Conservation (phyloP, 2,113 vertebrate genomes). For the Limnothrissa miodon region DNA sequence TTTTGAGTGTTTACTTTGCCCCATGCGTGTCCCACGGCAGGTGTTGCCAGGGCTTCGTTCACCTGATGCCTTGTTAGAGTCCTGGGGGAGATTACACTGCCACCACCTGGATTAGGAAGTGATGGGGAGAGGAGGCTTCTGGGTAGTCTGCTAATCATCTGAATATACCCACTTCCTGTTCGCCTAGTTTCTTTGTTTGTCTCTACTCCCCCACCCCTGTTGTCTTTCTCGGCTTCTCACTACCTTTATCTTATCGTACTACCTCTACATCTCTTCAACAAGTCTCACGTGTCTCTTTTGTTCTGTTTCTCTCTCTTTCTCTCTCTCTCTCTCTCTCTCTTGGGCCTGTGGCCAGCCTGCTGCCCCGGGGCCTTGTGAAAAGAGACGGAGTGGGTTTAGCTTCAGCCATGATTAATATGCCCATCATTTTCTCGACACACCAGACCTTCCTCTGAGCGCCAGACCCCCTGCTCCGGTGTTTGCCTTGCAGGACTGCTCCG, state of each 20-base stretch:
- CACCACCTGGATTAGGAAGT: conserved; percentile 1
- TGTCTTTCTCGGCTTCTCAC: neutral
- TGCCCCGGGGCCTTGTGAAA: conserved; percentile 34
- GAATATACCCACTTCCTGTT: neutral
- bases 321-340: conserved; percentile 55
- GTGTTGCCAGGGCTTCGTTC: neutral
- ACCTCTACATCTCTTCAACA: neutral
- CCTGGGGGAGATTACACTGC: neutral
- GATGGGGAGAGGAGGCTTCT: neutral
- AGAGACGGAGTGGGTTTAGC: conserved; percentile 71
- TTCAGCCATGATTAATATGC: conserved; percentile 77
- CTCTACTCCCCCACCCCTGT: neutral
- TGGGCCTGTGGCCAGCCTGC: conserved; percentile 33
- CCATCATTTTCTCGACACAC: conserved; percentile 76
- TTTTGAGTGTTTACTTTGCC: neutral
- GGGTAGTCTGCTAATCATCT: neutral
- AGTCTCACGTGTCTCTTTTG: neutral
- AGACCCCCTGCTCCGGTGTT: conserved; percentile 66
- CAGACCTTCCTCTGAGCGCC: conserved; percentile 57
- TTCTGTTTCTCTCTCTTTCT: neutral
- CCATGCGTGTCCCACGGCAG: neutral
- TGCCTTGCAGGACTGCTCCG: conserved; percentile 65
- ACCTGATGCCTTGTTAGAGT: neutral
- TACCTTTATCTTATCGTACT: neutral
- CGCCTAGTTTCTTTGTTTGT: neutral